Conservation (phyloP, 2,888 invertebrate species). For the Ashinkailepas kermadecensis region DNA sequence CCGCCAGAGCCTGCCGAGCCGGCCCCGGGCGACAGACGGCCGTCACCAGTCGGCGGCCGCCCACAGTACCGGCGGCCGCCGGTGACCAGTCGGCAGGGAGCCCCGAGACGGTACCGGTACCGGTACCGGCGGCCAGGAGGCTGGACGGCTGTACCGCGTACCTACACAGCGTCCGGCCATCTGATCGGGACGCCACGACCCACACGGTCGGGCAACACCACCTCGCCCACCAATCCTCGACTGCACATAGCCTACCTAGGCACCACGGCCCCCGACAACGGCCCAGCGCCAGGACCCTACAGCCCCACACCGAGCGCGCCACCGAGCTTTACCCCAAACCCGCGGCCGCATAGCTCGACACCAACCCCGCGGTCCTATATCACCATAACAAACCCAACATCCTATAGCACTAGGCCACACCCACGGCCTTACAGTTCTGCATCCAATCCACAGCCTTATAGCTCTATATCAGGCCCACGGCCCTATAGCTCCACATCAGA, state of each 20-base stretch:
- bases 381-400: no score
- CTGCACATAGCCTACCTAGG: neutral
- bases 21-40: no score
- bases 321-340: neutral
- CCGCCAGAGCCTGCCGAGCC: no score
- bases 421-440: no score
- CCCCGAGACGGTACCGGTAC: neutral
- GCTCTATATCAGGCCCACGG: neutral
- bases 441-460: no score
- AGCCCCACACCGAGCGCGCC: neutral
- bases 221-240: neutral
- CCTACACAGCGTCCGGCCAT: neutral
- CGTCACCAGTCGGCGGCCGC: neutral
- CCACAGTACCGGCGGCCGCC: neutral
- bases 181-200: conserved; percentile 4
- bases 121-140: neutral
- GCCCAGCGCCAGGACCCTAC: neutral
- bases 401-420: no score
- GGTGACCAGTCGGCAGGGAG: neutral
- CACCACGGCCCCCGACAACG: neutral
- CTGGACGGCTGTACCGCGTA: neutral
- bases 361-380: neutral
- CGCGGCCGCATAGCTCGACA: neutral
- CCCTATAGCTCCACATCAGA: neutral
- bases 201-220: neutral